phyloP scores from a whole-genome alignment of 2,113 vertebrate species.

The Castor canadensis region DNA sequence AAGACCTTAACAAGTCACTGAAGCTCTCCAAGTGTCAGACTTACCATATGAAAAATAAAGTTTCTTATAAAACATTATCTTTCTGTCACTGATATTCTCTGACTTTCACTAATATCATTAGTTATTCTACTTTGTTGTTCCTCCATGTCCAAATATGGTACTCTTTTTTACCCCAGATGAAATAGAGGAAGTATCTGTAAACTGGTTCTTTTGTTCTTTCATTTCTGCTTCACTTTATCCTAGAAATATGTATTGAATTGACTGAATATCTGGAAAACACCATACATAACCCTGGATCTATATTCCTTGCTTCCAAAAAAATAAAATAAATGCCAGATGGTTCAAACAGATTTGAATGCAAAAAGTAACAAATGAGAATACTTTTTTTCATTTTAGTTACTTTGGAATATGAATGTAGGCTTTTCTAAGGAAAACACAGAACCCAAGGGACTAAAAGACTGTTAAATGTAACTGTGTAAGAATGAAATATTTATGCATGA shows the following conservation, averaged over 20 bases:
- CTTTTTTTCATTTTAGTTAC: not conserved
- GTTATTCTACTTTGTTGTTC: not conserved
- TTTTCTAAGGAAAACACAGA: slow-evolving; percentile 22
- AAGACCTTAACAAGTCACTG: not conserved
- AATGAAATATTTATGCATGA: slow-evolving; percentile 40
- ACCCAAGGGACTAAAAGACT: not conserved
- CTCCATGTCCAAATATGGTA: not conserved
- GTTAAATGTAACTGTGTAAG: not conserved
- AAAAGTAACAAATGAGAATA: not conserved
- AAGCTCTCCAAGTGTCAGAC: not conserved
- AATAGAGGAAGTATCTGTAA: not conserved
- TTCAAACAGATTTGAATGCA: slow-evolving; percentile 10
- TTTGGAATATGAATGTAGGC: not conserved
- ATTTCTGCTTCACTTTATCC: not conserved
- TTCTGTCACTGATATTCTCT: not conserved
- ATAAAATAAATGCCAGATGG: slow-evolving; percentile 26
- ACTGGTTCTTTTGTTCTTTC: not conserved
- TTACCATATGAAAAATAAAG: not conserved
- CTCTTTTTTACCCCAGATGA: not conserved
- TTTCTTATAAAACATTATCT: not conserved
- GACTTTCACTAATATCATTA: not conserved
- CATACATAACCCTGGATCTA: not conserved
- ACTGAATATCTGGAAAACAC: not conserved
- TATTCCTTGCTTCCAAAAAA: not conserved
- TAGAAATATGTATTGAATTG: not conserved